Percentiles rank a stretch among this genome's conserved stretches.
Evolutionary conservation across 2,888 invertebrate genomes (phyloP).

Genomic region (Ochlodes sylvanus): DNA sequence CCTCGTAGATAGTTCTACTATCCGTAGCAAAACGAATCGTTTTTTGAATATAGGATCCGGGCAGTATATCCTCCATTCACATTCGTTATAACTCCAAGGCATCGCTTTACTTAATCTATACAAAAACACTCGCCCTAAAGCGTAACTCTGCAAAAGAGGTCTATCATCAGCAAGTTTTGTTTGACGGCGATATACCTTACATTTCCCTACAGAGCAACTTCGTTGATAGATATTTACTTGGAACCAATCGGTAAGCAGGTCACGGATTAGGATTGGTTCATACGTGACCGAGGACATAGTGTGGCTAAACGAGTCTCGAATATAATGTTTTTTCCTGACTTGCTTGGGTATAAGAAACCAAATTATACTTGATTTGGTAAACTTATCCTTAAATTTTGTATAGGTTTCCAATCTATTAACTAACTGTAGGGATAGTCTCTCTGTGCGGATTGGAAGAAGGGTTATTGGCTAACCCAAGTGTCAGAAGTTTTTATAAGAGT

Average conservation of each 20-base stretch:
- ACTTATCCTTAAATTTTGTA: no score
- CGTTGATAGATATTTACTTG: conserved; percentile 59
- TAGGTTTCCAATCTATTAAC: no score
- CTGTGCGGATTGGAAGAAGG: no score
- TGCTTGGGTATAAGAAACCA: neutral
- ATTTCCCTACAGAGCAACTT: conserved; percentile 54
- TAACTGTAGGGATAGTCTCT: no score
- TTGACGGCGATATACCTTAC: conserved; percentile 41
- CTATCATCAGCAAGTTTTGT: conserved; percentile 5
- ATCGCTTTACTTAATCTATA: neutral
- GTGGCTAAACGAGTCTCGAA: conserved; percentile 45
- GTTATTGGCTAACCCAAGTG: no score
- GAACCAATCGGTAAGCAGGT: conserved; percentile 48
- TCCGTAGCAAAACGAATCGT: no score
- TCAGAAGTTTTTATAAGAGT: no score
- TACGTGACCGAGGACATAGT: conserved; percentile 50
- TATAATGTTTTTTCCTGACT: conserved; percentile 40
- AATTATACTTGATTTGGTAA: no score
- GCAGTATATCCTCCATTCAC: neutral
- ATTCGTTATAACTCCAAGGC: neutral
- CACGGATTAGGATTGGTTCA: conserved; percentile 54
- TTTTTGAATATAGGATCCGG: no score
- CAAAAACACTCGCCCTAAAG: neutral
- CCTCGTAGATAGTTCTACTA: no score
- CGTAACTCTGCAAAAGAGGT: neutral